phyloP scores from a whole-genome alignment of 1,140 invertebrate species.

The Bradysia coprophila region DNA sequence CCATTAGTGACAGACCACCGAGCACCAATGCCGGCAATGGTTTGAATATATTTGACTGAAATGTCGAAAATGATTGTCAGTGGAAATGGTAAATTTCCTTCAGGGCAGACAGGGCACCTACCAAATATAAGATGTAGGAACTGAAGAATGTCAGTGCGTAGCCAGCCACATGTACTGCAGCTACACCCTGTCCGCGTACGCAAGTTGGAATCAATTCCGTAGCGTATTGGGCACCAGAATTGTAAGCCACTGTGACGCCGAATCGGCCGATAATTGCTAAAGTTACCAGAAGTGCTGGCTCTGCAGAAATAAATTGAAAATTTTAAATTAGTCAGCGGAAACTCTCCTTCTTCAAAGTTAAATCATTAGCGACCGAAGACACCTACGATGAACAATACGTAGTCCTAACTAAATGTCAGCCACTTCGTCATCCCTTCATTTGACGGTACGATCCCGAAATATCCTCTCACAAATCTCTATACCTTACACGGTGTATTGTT shows the following conservation, averaged over 20 bases:
- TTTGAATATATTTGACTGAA: slow-evolving; percentile 25
- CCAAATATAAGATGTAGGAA: slow-evolving; percentile 28
- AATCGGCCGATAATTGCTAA: slow-evolving; percentile 39
- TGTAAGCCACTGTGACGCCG: slow-evolving; percentile 42
- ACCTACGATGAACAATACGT: no score
- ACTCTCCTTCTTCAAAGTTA: no score
- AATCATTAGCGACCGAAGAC: no score
- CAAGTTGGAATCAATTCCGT: slow-evolving; percentile 46
- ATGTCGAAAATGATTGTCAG: not conserved
- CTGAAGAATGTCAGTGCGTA: slow-evolving; percentile 34
- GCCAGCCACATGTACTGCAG: slow-evolving; percentile 33
- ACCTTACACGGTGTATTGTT: no score
- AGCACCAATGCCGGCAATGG: slow-evolving; percentile 34
- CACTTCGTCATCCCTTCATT: no score
- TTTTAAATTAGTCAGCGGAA: no score
- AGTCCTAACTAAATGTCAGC: no score
- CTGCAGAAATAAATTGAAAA: slow-evolving; percentile 13
- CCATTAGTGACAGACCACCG: slow-evolving; percentile 31
- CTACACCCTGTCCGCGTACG: slow-evolving; percentile 38
- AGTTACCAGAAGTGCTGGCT: slow-evolving; percentile 21
- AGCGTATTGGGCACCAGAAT: slow-evolving; percentile 40
- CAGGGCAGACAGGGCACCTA: slow-evolving; percentile 1
- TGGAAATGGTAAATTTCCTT: not conserved
- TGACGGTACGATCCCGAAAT: no score
- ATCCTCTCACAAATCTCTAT: no score